Conservation (phyloP, 2,888 invertebrate species). For the Clitarchus hookeri region DNA sequence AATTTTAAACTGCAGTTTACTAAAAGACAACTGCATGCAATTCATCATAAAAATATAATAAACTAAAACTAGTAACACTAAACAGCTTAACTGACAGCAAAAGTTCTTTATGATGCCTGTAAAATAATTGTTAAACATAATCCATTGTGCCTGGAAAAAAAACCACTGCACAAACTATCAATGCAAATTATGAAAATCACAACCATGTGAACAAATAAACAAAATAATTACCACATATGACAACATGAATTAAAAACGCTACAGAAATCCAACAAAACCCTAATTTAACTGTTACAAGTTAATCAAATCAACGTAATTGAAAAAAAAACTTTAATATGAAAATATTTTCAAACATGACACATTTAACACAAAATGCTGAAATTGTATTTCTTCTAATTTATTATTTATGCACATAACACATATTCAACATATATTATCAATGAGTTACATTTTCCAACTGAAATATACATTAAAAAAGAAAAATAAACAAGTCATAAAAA, state of each 20-base stretch:
- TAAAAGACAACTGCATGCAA: not conserved
- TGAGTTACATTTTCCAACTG: too few species aligned
- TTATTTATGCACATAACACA: too few species aligned
- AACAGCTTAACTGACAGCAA: not conserved
- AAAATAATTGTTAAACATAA: not conserved
- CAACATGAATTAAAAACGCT: not conserved
- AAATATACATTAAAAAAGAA: not conserved
- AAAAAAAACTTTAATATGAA: not conserved
- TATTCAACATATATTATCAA: too few species aligned
- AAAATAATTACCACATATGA: not conserved
- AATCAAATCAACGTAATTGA: not conserved
- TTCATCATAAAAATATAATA: not conserved
- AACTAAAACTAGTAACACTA: not conserved
- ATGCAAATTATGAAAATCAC: not conserved
- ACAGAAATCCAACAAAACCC: not conserved
- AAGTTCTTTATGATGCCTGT: not conserved
- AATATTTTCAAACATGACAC: not conserved
- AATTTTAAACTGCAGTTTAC: not conserved
- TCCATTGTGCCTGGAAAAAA: not conserved
- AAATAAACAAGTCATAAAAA: not conserved
- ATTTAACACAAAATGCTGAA: too few species aligned
- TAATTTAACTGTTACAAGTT: not conserved
- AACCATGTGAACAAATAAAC: not conserved
- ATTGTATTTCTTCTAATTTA: too few species aligned
- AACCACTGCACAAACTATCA: not conserved